phyloP scores from a whole-genome alignment of 37 sponge, comb jelly and placozoan species.

The Halisarca cf. caerulea region DNA sequence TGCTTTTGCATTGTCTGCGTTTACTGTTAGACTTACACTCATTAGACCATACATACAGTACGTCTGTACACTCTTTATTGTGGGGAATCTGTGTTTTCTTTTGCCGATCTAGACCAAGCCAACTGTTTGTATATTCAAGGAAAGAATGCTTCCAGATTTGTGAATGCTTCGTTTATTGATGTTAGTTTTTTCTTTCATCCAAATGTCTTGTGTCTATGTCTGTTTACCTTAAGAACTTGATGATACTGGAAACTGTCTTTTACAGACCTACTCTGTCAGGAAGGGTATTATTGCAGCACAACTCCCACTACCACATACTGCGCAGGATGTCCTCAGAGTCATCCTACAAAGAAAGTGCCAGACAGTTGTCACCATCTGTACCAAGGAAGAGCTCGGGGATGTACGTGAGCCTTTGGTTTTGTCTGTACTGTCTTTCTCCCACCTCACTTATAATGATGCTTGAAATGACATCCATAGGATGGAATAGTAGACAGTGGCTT shows the following conservation, averaged over 20 bases:
- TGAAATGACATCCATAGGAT: too few species aligned
- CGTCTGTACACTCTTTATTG: too few species aligned
- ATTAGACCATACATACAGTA: too few species aligned
- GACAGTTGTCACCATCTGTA: neutral
- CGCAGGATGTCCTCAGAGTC: neutral
- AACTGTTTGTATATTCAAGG: slow-evolving; percentile 14
- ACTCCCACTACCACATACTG: neutral
- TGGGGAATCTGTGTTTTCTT: too few species aligned
- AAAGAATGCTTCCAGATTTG: neutral
- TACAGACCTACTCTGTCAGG: neutral
- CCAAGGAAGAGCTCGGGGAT: neutral
- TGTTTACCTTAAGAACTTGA: too few species aligned
- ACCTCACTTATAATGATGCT: too few species aligned
- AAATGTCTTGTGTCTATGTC: too few species aligned
- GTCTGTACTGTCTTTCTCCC: too few species aligned
- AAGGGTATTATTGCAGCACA: slow-evolving; percentile 5
- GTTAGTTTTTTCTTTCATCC: neutral
- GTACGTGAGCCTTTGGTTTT: neutral
- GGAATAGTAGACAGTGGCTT: too few species aligned
- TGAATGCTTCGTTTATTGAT: slow-evolving; percentile 22
- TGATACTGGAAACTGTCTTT: too few species aligned
- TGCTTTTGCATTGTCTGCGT: too few species aligned
- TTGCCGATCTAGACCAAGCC: slow-evolving; percentile 25
- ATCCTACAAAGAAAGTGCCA: neutral
- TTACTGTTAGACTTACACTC: too few species aligned